Evolutionary conservation across 2,797 vertebrate genomes (phyloP), one percentile per base, ranked within the genome.

Genomic region (Gobionotothen gibberifrons): DNA sequence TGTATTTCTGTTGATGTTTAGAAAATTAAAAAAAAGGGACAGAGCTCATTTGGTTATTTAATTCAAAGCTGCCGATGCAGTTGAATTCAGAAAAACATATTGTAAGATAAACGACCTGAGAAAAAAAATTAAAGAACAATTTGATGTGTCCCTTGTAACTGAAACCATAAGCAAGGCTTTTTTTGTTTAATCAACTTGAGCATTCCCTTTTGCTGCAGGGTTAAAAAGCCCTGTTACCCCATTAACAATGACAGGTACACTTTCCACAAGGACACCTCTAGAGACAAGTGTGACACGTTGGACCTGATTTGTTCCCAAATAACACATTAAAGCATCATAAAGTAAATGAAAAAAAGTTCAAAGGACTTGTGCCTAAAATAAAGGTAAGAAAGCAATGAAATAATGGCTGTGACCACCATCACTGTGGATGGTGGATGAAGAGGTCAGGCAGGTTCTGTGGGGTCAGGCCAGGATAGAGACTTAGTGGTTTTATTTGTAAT

Each of bases 171-270:
- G 13, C 0, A 9, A 57, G 22, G 19, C 16, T 22, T 29, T 6
- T 42, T 48, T 17, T 26, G 32, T 19, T 62, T 16, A 47, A 46
- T 13, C 39, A 2, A 42, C 12, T n/a, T 51, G 14, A 70, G 64
- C 9, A 4, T 80, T 85, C 82, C 86, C 79, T 88, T 87, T 85
- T 67, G n/a, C 32, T 47, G 15, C 15, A 29, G 42, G 13, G 21
- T 47, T 51, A 66, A 44, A 9, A 54, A 14, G 6, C 43, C 8
- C 40, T 11, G n/a, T 55, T 49, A 26, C 48, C 42, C 26, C 17
- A 3, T 39, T 32, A 42, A 69, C 36, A 69, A 32, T 54, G 36
- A 43, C 26, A 52, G 19, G 7, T 9, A 26, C 54, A 19, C 13
- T 69, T 57, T 60, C 16, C 29, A 49, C 10, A 19, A 53, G 21